phyloP scores from a whole-genome alignment of 92 coral and sea anemone genomes.

The Anthopleura xanthogrammica region DNA sequence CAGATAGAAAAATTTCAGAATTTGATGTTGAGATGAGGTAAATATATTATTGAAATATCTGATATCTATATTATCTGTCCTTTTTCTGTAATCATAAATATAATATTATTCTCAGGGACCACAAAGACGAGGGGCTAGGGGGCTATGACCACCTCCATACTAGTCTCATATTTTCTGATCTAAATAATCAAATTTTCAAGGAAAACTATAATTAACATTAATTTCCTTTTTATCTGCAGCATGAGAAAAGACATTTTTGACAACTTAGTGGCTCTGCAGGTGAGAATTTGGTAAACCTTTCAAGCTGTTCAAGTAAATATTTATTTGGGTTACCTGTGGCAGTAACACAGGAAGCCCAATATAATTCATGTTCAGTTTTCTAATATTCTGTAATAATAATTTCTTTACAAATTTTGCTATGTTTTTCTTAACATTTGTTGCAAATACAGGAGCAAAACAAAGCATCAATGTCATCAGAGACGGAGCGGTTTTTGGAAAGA shows the following conservation, averaged over 20 bases:
- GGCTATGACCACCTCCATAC: too few species aligned
- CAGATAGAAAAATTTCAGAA: constrained; percentile 89
- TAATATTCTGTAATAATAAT: neutral
- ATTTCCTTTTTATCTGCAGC: constrained; percentile 45
- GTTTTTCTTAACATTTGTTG: neutral
- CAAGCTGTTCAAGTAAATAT: neutral
- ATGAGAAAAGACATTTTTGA: constrained; percentile 98
- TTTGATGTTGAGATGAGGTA: constrained; percentile 99
- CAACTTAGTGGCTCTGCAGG: constrained; percentile 90
- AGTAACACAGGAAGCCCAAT: neutral
- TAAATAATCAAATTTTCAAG: neutral
- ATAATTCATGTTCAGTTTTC: neutral
- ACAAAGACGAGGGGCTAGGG: too few species aligned
- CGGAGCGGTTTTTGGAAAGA: constrained; percentile 74
- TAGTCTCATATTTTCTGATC: too few species aligned
- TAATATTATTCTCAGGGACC: too few species aligned
- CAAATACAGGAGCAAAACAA: constrained; percentile 58
- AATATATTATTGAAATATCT: too few species aligned
- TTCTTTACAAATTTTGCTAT: neutral
- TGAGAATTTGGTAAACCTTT: constrained; percentile 3
- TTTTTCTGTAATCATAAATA: too few species aligned
- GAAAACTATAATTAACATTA: neutral
- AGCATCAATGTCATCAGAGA: constrained; percentile 59
- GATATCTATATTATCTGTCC: too few species aligned
- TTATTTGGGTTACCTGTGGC: constrained; percentile 3